phyloP scores from a whole-genome alignment of 1,140 invertebrate species.

The Drosophila micromelanica region DNA sequence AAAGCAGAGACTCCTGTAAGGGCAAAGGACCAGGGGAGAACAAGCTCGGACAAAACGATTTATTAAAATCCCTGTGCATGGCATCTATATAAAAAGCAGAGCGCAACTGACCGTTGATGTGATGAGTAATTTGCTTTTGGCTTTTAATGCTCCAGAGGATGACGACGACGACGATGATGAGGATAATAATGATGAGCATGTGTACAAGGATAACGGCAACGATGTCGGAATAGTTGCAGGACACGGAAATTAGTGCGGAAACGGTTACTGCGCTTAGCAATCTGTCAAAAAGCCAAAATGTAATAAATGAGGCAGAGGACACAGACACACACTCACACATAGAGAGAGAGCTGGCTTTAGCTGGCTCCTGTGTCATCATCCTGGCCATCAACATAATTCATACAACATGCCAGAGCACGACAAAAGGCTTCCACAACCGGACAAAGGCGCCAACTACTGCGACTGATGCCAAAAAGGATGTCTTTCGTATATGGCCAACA shows the following conservation, averaged over 20 bases:
- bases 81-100: constrained; percentile 64
- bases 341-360: no score
- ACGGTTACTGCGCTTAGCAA: constrained; percentile 79
- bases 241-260: constrained; percentile 82
- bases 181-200: constrained; percentile 5
- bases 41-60: constrained; percentile 66
- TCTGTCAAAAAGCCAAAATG: constrained; percentile 82
- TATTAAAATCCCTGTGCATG: constrained; percentile 76
- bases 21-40: background rate
- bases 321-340: constrained; percentile 6
- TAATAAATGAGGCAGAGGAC: constrained; percentile 68
- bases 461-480: constrained; percentile 36
- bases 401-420: constrained; percentile 66
- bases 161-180: constrained; percentile 6
- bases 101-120: constrained; percentile 68
- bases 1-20: background rate
- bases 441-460: constrained; percentile 61
- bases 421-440: constrained; percentile 59
- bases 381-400: constrained; percentile 72
- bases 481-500: constrained; percentile 33
- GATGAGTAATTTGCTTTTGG: constrained; percentile 82
- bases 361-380: constrained; percentile 18
- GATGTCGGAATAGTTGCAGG: constrained; percentile 64
- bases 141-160: constrained; percentile 62
- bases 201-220: constrained; percentile 21